Base-by-base conservation (phyloP, 1,140 invertebrate genomes). In the Cydia strobilella region DNA sequence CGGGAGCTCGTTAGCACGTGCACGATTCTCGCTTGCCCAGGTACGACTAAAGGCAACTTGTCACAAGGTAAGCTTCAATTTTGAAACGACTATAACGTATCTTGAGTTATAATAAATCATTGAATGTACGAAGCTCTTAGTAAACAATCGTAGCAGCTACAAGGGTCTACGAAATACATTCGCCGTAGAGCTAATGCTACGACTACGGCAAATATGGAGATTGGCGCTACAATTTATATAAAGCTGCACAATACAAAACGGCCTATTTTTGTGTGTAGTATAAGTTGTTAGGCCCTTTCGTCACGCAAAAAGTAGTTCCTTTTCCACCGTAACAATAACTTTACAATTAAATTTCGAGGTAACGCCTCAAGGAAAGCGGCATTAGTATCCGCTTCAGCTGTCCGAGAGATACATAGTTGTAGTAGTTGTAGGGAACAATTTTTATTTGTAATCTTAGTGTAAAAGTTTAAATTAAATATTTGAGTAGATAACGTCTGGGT, bases 131-230 rank as follows among this genome's bases (percentile, higher is more conserved):
- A 20, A 10, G 18, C 54, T 59, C 18, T 20, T 18, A 51, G 48
- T 59, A 59, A 59, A 59, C 54, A 59, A 59, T 59, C 54, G 54
- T 59, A 59, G 20, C 20, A 12, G 54, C 54, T 23, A 12, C 54
- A 3, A 20, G 54, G n/a, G 51, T 54, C 54, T 59, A 23, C 54
- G 20, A 59, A 59, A 59, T 23, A 23, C 20, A 23, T 20, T 59
- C 7, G 23, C 54, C 20, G 20, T 59, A 59, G 54, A n/a, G 51
- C 51, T 54, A 54, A 4, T 54, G 42, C 15, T 51, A 18, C 54
- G 18, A 23, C n/a, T 12, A 59, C 20, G 9, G 20, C 54, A 59
- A 59, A 59, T 59, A 59, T 59, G 54, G 54, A 20, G 18, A 23
- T 59, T 54, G 51, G 54, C 0, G 20, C 54, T 12, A 59, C 20